Percentiles rank a stretch among this genome's conserved stretches.
Evolutionary conservation across 2,113 vertebrate genomes (phyloP).

Genomic region (Lanius ludovicianus): DNA sequence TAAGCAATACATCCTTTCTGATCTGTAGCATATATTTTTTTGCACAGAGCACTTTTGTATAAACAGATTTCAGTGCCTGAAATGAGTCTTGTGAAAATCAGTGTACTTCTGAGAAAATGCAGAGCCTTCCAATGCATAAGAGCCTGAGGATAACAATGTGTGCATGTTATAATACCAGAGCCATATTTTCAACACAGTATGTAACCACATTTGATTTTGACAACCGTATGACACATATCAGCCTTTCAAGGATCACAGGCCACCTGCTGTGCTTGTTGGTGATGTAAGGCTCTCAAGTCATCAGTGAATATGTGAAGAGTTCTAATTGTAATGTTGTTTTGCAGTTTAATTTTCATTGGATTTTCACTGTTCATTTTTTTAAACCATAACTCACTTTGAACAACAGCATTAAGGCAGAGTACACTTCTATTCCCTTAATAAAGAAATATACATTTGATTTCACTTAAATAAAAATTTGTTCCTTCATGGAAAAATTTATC

Average conservation of each 20-base stretch:
- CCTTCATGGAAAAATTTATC: constrained; percentile 23
- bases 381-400: background rate
- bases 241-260: background rate
- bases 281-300: background rate
- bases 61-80: background rate
- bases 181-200: background rate
- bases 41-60: background rate
- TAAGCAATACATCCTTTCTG: background rate
- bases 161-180: background rate
- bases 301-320: background rate
- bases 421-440: background rate
- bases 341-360: background rate
- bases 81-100: background rate
- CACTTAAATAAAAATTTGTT: constrained; percentile 41
- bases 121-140: background rate
- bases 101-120: background rate
- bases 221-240: background rate
- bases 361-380: background rate
- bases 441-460: constrained; percentile 42
- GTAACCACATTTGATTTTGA: background rate
- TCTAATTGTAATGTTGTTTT: background rate
- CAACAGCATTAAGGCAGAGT: background rate
- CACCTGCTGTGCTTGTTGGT: background rate
- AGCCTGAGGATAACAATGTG: fast-evolving
- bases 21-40: background rate